Evolutionary conservation across 2,888 invertebrate species (phyloP).

Genomic region (Eupithecia dodoneata): DNA sequence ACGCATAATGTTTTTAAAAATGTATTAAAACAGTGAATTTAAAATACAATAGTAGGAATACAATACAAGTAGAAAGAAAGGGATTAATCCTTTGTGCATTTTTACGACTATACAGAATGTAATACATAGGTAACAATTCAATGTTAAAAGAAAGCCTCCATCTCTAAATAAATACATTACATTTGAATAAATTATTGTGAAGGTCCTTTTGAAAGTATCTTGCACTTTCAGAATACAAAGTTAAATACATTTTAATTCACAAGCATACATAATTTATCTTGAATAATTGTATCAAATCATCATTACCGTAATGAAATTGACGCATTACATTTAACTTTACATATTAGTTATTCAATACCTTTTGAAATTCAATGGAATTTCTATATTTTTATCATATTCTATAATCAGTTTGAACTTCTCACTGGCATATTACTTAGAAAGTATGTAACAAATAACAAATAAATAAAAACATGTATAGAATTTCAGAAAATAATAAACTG

Average conservation of each 20-base stretch:
- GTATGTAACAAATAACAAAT: slow-evolving; percentile 38
- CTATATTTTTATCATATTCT: not conserved
- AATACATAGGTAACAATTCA: slow-evolving; percentile 3
- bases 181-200: not conserved
- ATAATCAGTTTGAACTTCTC: not conserved
- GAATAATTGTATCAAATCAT: not conserved
- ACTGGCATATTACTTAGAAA: slow-evolving; percentile 6
- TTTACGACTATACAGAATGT: slow-evolving; percentile 13
- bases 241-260: not conserved
- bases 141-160: not conserved
- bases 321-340: not conserved
- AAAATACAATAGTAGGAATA: slow-evolving; percentile 64
- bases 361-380: not conserved
- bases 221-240: not conserved
- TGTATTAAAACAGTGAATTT: slow-evolving; percentile 80
- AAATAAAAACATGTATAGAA: slow-evolving; percentile 45
- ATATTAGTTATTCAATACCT: not conserved
- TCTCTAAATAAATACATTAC: not conserved
- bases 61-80: slow-evolving; percentile 46
- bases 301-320: not conserved
- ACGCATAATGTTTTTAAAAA: slow-evolving; percentile 63
- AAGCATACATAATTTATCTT: not conserved
- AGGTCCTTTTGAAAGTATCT: not conserved
- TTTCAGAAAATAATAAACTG: slow-evolving; percentile 31
- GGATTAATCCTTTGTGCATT: slow-evolving; percentile 32